Evolutionary conservation across 1,140 invertebrate species (phyloP).

Genomic region (Atta cephalotes): DNA sequence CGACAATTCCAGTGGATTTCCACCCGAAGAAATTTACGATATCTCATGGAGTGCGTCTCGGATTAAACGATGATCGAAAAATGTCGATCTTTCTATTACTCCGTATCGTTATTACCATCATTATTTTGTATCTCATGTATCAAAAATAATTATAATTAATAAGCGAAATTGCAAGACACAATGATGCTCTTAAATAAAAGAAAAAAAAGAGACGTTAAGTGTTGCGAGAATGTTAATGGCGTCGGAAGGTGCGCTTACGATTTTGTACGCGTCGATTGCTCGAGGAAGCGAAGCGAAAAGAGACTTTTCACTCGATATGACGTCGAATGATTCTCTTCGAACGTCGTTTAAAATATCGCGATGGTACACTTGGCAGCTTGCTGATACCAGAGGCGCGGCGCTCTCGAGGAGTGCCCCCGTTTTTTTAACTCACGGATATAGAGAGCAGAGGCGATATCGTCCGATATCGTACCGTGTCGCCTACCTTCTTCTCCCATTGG

Average conservation of each 20-base stretch:
- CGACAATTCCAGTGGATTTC: conserved; percentile 49
- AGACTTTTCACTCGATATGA: conserved; percentile 37
- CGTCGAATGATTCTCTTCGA: conserved; percentile 67
- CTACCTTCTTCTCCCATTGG: conserved; percentile 99
- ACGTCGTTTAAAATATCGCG: conserved; percentile 44
- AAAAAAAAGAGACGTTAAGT: background rate
- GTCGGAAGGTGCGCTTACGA: conserved; percentile 33
- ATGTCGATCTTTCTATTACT: conserved; percentile 9
- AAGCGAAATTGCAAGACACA: conserved; percentile 9
- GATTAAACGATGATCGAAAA: conserved; percentile 38
- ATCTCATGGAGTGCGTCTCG: conserved; percentile 28
- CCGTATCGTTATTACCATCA: background rate
- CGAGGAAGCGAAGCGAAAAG: conserved; percentile 43
- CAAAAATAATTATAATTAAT: background rate
- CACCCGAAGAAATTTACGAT: conserved; percentile 29
- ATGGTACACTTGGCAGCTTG: conserved; percentile 48
- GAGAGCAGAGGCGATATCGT: conserved; percentile 89
- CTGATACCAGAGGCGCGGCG: conserved; percentile 82
- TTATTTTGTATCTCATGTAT: conserved; percentile 9
- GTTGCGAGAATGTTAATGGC: conserved; percentile 28
- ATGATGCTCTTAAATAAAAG: background rate
- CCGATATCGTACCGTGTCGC: conserved; percentile 95
- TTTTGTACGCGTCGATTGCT: conserved; percentile 44
- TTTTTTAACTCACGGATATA: conserved; percentile 86
- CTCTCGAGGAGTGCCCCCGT: conserved; percentile 81